Conservation (phyloP, 2,797 vertebrate species). For the Gadopsis bispinosus region DNA sequence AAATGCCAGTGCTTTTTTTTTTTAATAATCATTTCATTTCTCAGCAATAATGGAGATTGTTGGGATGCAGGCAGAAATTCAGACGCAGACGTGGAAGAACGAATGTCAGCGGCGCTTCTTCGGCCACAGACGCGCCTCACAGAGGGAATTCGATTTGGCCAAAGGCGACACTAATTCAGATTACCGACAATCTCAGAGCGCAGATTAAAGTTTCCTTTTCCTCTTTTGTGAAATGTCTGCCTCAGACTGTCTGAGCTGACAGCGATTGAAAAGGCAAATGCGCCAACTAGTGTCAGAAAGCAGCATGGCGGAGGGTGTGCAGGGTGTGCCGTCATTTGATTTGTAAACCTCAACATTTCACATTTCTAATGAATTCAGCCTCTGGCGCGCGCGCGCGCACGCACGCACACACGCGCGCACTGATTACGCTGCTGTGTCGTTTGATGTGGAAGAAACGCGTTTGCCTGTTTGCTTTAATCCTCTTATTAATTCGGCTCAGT, state of each 20-base stretch:
- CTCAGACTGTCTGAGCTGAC: constrained; percentile 44
- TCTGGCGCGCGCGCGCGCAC: constrained; percentile 18
- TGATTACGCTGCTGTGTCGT: constrained; percentile 29
- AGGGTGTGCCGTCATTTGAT: constrained; percentile 67
- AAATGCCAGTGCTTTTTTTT: constrained; percentile 1
- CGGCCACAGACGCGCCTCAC: not conserved
- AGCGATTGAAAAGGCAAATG: constrained; percentile 85
- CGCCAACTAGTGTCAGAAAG: constrained; percentile 87
- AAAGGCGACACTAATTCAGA: constrained; percentile 25
- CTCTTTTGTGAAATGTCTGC: constrained; percentile 64
- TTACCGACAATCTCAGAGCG: constrained; percentile 29
- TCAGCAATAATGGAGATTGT: not conserved
- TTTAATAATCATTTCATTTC: not conserved
- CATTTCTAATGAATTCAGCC: constrained; percentile 62
- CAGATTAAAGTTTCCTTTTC: constrained; percentile 48
- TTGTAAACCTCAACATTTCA: constrained; percentile 37
- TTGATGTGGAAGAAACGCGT: constrained; percentile 61
- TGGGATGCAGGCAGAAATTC: not conserved
- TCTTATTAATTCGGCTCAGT: constrained; percentile 32
- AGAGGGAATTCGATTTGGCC: not conserved
- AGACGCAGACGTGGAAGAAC: not conserved
- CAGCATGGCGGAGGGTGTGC: constrained; percentile 50
- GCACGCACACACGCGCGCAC: not conserved
- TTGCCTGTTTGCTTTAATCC: constrained; percentile 51
- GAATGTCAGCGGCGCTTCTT: not conserved